Conservation (phyloP, 2,888 invertebrate genomes). For the Erebia aethiops region DNA sequence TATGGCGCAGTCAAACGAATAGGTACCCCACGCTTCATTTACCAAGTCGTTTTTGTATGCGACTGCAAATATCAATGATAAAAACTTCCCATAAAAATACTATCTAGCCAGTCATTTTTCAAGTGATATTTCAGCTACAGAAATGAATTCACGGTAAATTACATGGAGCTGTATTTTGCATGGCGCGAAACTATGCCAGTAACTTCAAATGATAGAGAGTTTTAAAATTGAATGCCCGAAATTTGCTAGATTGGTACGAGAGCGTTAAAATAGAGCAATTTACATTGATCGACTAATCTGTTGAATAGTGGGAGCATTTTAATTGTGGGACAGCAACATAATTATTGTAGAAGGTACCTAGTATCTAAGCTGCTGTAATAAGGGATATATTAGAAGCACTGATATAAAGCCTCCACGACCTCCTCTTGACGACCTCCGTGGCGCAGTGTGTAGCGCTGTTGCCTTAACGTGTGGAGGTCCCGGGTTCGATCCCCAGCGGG, state of each 20-base stretch:
- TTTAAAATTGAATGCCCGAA: conserved; percentile 51
- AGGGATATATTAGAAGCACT: too few relatives aligned
- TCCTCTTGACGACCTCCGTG: too few relatives aligned
- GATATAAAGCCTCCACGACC: too few relatives aligned
- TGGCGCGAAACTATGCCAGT: conserved; percentile 12
- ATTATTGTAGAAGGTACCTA: too few relatives aligned
- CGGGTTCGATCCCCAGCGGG: too few relatives aligned
- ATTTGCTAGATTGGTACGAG: conserved; percentile 32
- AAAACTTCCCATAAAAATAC: conserved; percentile 37
- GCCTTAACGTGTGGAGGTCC: too few relatives aligned
- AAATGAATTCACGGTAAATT: conserved; percentile 14
- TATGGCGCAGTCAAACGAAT: not conserved
- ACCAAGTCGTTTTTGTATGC: not conserved
- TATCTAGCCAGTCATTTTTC: not conserved
- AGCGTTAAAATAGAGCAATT: not conserved
- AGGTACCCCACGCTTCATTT: not conserved
- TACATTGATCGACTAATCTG: not conserved
- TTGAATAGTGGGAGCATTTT: not conserved
- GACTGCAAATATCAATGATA: conserved; percentile 3
- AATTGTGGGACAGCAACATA: too few relatives aligned
- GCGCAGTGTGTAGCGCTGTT: too few relatives aligned
- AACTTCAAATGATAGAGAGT: conserved; percentile 43
- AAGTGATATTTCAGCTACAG: conserved; percentile 10
- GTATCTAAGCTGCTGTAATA: too few relatives aligned
- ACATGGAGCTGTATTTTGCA: conserved; percentile 9